Percentiles rank a stretch among this genome's conserved stretches.
These are phyloP conservation scores for Ectemnius continuus DNA, from an alignment of 2,888 invertebrate genomes.

Conservation along the genomic window DNA sequence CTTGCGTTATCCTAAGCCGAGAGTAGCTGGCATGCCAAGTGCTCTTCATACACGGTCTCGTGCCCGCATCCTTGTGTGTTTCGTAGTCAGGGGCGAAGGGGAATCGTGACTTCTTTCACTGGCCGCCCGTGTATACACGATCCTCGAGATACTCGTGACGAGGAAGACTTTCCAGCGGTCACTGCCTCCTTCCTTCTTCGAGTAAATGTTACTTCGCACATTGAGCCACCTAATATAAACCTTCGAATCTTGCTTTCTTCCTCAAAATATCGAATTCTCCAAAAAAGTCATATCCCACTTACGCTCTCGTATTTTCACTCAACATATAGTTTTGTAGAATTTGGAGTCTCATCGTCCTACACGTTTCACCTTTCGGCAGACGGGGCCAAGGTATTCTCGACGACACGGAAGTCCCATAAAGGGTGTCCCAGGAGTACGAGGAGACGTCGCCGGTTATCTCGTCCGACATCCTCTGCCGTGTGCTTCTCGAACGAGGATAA, in stretches of 20 bases:
- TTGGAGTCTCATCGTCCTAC: slow-evolving; percentile 35
- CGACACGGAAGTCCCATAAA: slow-evolving; percentile 49
- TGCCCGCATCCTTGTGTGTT: slow-evolving; percentile 39
- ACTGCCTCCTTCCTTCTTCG: neutral
- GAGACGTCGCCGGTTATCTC: slow-evolving; percentile 47
- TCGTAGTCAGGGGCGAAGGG: slow-evolving; percentile 17
- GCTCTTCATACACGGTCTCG: slow-evolving; percentile 56
- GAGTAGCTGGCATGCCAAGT: slow-evolving; percentile 50
- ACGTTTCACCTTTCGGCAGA: slow-evolving; percentile 50
- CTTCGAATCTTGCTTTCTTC: neutral
- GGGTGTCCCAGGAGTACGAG: slow-evolving; percentile 36
- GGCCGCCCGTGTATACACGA: slow-evolving; percentile 3
- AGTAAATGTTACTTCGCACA: neutral
- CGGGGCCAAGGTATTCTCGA: slow-evolving; percentile 44
- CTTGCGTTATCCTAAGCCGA: slow-evolving; percentile 55
- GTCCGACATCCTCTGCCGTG: slow-evolving; percentile 37
- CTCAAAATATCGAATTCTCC: neutral
- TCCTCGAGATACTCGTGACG: slow-evolving; percentile 12
- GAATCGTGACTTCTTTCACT: slow-evolving; percentile 43
- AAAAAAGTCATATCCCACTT: neutral
- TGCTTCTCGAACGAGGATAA: slow-evolving; percentile 46
- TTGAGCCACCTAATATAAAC: neutral
- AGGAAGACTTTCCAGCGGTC: slow-evolving; percentile 18
- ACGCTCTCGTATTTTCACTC: no score
- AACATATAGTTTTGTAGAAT: no score